Base-by-base conservation (phyloP, 2,113 vertebrate genomes). In the Rhegmatorhina hoffmannsi region DNA sequence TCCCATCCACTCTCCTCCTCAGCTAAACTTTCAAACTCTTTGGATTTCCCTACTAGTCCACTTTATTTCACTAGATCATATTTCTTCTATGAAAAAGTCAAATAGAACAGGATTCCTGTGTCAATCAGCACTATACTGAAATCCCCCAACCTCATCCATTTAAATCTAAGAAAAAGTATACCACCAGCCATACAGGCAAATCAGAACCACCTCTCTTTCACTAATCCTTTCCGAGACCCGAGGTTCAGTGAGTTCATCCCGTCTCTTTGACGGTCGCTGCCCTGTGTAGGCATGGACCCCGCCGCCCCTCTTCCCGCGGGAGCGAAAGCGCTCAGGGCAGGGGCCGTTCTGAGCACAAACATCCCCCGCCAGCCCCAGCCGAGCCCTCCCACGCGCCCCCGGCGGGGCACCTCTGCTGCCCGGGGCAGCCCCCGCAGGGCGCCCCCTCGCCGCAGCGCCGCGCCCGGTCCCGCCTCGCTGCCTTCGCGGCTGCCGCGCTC, bases 111-210 rank as follows among this genome's bases (percentile, higher is more conserved):
- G 16, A 36, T 17, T 49, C 11, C 19, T 11, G 13, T 11, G 19
- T 17, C 70, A 53, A 11, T 11, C 24, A 47, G 26, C 33, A 10
- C 34, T 3, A 9, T 15, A 19, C 24, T 16, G 64, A 84, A 84
- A 44, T 2, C 19, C 8, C 7, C 9, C 1, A 0, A 23, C 49
- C 10, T 16, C 4, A 25, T 2, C 1, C 4, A 2, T 47, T 63
- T 63, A 43, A 43, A 43, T 38, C 10, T 28, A 19, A 50, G 60
- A 3, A 40, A 40, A 53, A 36, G 10, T 17, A 9, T 5, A 4
- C 17, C 55, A 31, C 7, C 18, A 49, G 43, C 17, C 14, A 55
- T 13, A 28, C 15, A 16, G 44, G 25, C 17, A 43, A 47, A 46
- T 55, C 11, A 63, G n/a, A 67, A 7, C 15, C 9, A 38, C 13